phyloP scores from a whole-genome alignment of 1,140 invertebrate genomes.

The Drosophila simulans region DNA sequence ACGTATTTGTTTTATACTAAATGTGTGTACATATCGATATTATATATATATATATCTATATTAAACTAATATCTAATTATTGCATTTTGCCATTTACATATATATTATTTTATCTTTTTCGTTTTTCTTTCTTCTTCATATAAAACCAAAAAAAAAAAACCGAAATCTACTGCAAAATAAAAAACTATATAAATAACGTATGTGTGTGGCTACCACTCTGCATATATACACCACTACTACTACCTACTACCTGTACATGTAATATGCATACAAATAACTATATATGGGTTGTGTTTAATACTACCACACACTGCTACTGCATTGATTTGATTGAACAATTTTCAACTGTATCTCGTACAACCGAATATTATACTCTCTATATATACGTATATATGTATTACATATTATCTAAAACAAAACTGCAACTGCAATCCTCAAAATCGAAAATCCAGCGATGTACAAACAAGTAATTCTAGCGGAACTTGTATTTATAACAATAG shows the following conservation, averaged over 20 bases:
- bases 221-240: constrained; percentile 81
- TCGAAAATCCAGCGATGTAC: constrained; percentile 84
- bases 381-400: constrained; percentile 77
- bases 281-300: constrained; percentile 84
- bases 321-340: constrained; percentile 82
- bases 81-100: constrained; percentile 85
- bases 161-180: constrained; percentile 75
- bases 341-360: constrained; percentile 82
- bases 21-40: constrained; percentile 82
- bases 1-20: constrained; percentile 80
- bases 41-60: constrained; percentile 82
- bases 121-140: constrained; percentile 85
- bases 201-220: constrained; percentile 81
- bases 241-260: constrained; percentile 83
- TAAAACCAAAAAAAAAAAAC: constrained; percentile 76
- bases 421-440: constrained; percentile 61
- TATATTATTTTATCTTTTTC: constrained; percentile 84
- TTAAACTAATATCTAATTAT: constrained; percentile 84
- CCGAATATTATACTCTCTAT: constrained; percentile 71
- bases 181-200: constrained; percentile 82
- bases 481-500: constrained; percentile 83
- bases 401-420: constrained; percentile 75
- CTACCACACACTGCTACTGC: constrained; percentile 83
- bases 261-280: constrained; percentile 84
- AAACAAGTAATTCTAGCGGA: constrained; percentile 84